Conservation (phyloP, 2,113 vertebrate species). For the Ophiodon elongatus region DNA sequence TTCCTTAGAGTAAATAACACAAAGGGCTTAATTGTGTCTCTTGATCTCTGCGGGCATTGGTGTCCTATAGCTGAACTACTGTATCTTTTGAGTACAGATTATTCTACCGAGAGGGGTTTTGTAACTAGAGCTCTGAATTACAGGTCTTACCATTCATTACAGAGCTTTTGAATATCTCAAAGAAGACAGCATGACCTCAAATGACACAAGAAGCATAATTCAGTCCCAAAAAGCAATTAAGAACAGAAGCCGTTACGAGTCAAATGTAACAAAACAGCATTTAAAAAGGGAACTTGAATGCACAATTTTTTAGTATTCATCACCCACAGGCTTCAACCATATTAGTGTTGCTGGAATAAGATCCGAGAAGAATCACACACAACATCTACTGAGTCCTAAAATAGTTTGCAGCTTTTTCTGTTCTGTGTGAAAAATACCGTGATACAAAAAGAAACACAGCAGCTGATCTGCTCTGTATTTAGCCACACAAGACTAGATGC, state of each 20-base stretch:
- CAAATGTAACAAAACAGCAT: not conserved
- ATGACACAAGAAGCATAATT: not conserved
- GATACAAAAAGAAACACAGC: conserved; percentile 4
- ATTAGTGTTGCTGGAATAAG: not conserved
- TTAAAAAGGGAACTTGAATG: not conserved
- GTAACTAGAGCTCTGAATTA: conserved; percentile 3
- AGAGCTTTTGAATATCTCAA: not conserved
- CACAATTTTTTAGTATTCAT: not conserved
- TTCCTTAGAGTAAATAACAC: not conserved
- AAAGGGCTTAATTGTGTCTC: not conserved
- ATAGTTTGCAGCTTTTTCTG: conserved; percentile 12
- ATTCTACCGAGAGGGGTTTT: not conserved
- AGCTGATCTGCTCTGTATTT: conserved; percentile 35
- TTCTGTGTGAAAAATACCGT: not conserved
- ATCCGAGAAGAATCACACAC: not conserved
- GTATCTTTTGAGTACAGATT: conserved; percentile 6
- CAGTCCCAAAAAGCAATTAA: not conserved
- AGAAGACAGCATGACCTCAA: not conserved
- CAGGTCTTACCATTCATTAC: not conserved
- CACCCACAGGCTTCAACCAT: not conserved
- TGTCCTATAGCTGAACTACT: not conserved
- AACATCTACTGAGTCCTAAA: not conserved
- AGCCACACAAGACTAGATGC: conserved; percentile 19
- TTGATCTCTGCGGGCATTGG: conserved; percentile 1
- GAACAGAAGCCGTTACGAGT: not conserved